Base-by-base conservation (phyloP, 30 jellyfish, hydroid and myxozoan species). In the Pelagia noctiluca region DNA sequence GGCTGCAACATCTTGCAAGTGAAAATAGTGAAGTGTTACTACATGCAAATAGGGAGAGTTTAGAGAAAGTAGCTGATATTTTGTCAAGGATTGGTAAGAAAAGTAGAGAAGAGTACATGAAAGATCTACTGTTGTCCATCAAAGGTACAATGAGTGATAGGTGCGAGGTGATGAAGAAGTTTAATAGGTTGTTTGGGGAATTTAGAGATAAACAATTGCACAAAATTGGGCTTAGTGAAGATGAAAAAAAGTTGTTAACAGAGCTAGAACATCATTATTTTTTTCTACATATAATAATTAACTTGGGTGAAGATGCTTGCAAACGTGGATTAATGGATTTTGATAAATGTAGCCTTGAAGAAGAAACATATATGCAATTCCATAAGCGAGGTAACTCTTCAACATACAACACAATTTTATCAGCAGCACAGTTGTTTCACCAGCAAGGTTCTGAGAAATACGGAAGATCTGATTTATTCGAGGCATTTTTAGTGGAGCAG, bases 371-470 rank as follows among this genome's bases (percentile, higher is more conserved):
- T 48, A 54, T 28, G 13, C 76, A 0, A 75, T 22, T 50, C 61
- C 87, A 75, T 35, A 50, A 50, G 50, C 32, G 70, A 18, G 87
- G 61, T 2, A 75, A 49, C 52, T 47, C 87, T 21, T 16, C 87
- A 12, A 75, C 87, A 35, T 54, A 75, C 77, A 75, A 25, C 16
- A 21, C 73, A 29, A 75, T 71, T 25, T 23, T 25, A 24, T 37
- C 70, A 12, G 50, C 70, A 19, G 36, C 84, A 37, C 36, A 36
- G 84, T 48, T 71, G 36, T 31, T 71, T 35, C 84, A 71, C 23
- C 84, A 71, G 38, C 84, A 71, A 42, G 84, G 84, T 1, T 71
- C 84, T 71, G 84, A 71, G 42, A 71, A n/a, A 42, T 71, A 24
- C 31, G 70, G 70, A n/a, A 37, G 84, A 42, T 71, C 84, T n/a